Evolutionary conservation across 2,888 invertebrate genomes (phyloP).

Genomic region (Brassicogethes aeneus): DNA sequence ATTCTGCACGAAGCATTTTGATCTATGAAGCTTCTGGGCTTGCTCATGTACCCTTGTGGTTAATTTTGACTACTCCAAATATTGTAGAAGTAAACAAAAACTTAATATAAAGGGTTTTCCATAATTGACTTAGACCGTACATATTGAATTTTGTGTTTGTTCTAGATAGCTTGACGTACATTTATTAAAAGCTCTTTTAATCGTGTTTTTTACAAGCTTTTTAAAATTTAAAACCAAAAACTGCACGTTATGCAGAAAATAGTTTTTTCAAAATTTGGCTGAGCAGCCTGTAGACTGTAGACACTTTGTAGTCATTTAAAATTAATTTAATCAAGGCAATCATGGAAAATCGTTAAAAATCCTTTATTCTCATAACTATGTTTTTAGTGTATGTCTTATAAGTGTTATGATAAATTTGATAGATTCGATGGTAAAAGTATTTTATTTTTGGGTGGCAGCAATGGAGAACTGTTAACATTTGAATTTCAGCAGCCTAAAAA

Average conservation of each 20-base stretch:
- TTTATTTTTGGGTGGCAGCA: conserved; percentile 48
- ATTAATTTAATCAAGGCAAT: too few species aligned
- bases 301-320: too few species aligned
- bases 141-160: too few species aligned
- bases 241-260: too few species aligned
- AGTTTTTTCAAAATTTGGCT: too few species aligned
- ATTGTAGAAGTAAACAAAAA: conserved; percentile 43
- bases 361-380: conserved; percentile 6
- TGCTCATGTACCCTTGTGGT: conserved; percentile 48
- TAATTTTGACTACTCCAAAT: conserved; percentile 49
- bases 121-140: neutral
- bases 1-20: conserved; percentile 51
- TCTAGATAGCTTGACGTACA: too few species aligned
- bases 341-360: too few species aligned
- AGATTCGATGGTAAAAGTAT: conserved; percentile 29
- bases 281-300: too few species aligned
- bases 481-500: conserved; percentile 47
- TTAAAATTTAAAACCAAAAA: too few species aligned
- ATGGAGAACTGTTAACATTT: conserved; percentile 45
- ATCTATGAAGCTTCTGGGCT: conserved; percentile 52
- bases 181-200: neutral
- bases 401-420: conserved; percentile 32
- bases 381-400: conserved; percentile 45
- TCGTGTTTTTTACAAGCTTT: conserved; percentile 2
- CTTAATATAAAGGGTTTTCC: neutral